These are phyloP conservation scores for Microcebus tavaratra DNA, from an alignment of 2,113 vertebrate species.

Conservation along the genomic window DNA sequence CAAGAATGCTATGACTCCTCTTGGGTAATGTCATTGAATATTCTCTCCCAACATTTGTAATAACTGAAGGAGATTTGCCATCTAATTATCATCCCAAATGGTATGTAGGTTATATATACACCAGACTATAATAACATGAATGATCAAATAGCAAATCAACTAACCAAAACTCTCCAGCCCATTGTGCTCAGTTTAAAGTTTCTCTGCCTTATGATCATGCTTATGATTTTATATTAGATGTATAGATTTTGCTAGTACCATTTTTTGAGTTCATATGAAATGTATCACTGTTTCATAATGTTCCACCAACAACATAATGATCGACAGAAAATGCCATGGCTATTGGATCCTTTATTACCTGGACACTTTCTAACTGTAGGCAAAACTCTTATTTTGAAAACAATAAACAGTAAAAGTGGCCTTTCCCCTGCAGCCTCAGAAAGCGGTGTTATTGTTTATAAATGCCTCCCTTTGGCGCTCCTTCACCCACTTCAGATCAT, in stretches of 20 bases:
- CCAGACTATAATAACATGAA: not conserved
- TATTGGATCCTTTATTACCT: not conserved
- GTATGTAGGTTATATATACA: not conserved
- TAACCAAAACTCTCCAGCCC: not conserved
- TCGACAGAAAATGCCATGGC: not conserved
- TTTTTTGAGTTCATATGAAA: not conserved
- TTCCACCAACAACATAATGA: not conserved
- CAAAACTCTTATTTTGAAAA: not conserved
- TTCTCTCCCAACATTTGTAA: not conserved
- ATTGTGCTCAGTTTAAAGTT: not conserved
- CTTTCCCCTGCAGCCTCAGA: not conserved
- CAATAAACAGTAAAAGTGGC: not conserved
- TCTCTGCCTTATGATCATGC: not conserved
- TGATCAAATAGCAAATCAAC: not conserved
- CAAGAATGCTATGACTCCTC: not conserved
- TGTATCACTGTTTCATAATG: not conserved
- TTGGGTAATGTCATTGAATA: not conserved
- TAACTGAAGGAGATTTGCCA: not conserved
- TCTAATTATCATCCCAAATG: not conserved
- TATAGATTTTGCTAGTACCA: not conserved
- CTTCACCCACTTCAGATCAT: not conserved
- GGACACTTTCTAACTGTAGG: not conserved
- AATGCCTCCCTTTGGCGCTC: not conserved
- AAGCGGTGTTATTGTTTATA: not conserved
- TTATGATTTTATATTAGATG: not conserved